A percentile compares a stretch with the other conserved stretches of the same genome.
phyloP scores from a whole-genome alignment of 2,888 invertebrate genomes.

The Nomada lathburiana region DNA sequence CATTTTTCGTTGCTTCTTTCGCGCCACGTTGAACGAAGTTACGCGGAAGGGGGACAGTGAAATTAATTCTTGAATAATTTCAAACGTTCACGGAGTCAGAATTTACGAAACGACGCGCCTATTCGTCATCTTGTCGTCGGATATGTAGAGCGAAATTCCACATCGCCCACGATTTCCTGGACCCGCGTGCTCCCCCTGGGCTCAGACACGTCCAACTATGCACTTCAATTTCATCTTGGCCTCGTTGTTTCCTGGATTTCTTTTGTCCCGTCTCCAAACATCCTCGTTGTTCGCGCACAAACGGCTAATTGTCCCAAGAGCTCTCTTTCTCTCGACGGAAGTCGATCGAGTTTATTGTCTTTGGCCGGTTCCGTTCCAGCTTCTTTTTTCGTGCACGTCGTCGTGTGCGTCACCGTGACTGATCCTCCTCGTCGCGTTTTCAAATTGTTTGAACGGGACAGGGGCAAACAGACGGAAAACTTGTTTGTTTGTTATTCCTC shows the following conservation, averaged over 20 bases:
- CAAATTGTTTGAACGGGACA: slow-evolving; percentile 5
- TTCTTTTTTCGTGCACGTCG: slow-evolving; percentile 52
- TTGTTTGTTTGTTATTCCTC: background rate
- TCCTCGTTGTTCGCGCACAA: slow-evolving; percentile 58
- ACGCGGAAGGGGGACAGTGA: background rate
- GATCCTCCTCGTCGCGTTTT: slow-evolving; percentile 1
- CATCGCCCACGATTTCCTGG: slow-evolving; percentile 61
- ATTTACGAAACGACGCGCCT: background rate
- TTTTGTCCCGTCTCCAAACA: slow-evolving; percentile 65
- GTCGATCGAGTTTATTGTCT: slow-evolving; percentile 71
- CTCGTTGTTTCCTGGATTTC: slow-evolving; percentile 9
- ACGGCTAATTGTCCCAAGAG: slow-evolving; percentile 59
- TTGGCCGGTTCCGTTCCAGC: slow-evolving; percentile 52
- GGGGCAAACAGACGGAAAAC: background rate
- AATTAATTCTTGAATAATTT: background rate
- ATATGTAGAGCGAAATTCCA: slow-evolving; percentile 28
- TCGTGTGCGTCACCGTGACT: slow-evolving; percentile 55
- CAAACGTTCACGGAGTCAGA: slow-evolving; percentile 12
- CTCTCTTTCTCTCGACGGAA: slow-evolving; percentile 57
- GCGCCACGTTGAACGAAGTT: background rate
- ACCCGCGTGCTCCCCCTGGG: slow-evolving; percentile 3
- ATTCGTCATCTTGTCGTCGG: slow-evolving; percentile 37
- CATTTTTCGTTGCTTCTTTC: no score
- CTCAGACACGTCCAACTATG: background rate
- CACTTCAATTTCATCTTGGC: slow-evolving; percentile 26